These are phyloP conservation scores for Polylopha cassiicola DNA, from an alignment of 2,888 invertebrate genomes.

Conservation along the genomic window DNA sequence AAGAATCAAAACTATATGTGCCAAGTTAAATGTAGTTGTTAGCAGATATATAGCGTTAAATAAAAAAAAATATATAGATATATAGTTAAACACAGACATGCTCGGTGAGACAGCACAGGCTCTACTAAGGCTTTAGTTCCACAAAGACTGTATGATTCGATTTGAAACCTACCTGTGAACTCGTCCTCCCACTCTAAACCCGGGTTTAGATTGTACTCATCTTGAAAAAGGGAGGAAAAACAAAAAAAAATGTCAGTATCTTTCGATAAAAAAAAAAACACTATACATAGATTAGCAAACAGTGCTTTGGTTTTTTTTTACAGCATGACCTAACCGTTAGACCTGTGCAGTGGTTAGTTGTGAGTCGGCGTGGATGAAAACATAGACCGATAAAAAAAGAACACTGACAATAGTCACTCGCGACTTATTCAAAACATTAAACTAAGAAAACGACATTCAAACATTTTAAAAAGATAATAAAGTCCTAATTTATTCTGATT, in stretches of 20 bases:
- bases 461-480: too few relatives aligned
- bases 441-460: too few relatives aligned
- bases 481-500: too few relatives aligned
- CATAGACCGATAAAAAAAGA: too few relatives aligned
- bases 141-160: constrained; percentile 66
- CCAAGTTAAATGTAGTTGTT: constrained; percentile 52
- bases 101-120: constrained; percentile 72
- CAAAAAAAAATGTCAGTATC: constrained; percentile 77
- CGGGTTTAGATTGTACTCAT: constrained; percentile 99
- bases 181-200: constrained; percentile 99
- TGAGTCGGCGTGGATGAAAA: constrained; percentile 71
- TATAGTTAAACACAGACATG: constrained; percentile 67
- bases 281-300: constrained; percentile 69
- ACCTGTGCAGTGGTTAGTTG: constrained; percentile 74
- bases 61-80: constrained; percentile 40
- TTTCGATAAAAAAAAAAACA: constrained; percentile 62
- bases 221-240: constrained; percentile 87
- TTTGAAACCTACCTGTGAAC: constrained; percentile 96
- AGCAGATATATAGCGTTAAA: constrained; percentile 60
- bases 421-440: too few relatives aligned
- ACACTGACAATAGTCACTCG: too few relatives aligned
- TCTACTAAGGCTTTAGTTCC: constrained; percentile 69
- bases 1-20: constrained; percentile 34
- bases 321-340: constrained; percentile 64
- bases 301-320: constrained; percentile 67